Evolutionary conservation across 2,888 invertebrate genomes (phyloP).

Genomic region (Philonicus albiceps): DNA sequence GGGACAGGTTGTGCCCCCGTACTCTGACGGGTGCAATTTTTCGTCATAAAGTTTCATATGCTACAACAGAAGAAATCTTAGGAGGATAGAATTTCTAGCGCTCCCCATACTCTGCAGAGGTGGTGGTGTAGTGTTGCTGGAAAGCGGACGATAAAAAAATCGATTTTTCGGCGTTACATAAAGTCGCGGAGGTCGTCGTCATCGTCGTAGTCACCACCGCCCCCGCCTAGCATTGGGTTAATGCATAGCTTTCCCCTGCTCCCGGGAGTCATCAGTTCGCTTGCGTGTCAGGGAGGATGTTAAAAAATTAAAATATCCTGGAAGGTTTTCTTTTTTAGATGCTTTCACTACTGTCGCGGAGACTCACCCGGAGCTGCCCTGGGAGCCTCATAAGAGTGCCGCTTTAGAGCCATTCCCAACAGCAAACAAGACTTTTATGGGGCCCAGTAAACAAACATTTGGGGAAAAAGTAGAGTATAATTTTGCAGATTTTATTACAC

Average conservation of each 20-base stretch:
- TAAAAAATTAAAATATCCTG: neutral
- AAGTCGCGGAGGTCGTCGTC: neutral
- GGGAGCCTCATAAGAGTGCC: neutral
- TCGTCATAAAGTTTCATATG: neutral
- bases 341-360: neutral
- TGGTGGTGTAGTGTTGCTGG: neutral
- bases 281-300: neutral
- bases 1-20: neutral
- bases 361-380: neutral
- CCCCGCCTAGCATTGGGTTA: neutral
- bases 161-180: neutral
- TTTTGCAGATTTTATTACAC: neutral
- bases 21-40: neutral
- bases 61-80: neutral
- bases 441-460: neutral
- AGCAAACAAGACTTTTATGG: neutral
- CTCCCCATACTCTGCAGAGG: neutral
- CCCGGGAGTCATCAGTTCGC: neutral
- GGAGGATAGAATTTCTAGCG: neutral
- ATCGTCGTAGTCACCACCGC: neutral
- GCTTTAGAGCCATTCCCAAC: neutral
- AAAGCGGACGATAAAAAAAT: neutral
- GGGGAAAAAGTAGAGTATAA: neutral
- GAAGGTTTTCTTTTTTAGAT: neutral
- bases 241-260: neutral